A percentile compares a stretch with the other conserved stretches of the same genome.
These are phyloP conservation scores for Ochropleura leucogaster DNA, from an alignment of 2,888 invertebrate genomes.

Conservation along the genomic window DNA sequence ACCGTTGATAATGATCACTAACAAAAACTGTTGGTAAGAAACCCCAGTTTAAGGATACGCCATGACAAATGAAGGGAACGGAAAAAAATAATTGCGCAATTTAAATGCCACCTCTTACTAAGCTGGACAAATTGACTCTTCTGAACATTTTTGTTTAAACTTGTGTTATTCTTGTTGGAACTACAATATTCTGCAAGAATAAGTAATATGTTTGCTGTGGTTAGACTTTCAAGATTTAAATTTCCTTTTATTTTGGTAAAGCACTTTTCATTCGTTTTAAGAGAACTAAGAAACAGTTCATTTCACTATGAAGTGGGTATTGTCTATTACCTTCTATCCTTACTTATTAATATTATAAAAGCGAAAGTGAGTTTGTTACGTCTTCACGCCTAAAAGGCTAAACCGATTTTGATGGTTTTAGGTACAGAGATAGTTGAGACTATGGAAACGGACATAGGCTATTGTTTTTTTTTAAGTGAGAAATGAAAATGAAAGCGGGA, in stretches of 20 bases:
- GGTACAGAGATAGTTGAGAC: too few species aligned
- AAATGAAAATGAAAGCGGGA: too few species aligned
- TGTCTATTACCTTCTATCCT: background rate
- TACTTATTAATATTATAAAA: too few species aligned
- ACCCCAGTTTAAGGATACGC: conserved; percentile 65
- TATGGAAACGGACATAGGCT: too few species aligned
- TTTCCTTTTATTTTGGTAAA: conserved; percentile 1
- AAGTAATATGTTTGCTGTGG: conserved; percentile 18
- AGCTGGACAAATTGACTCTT: conserved; percentile 82
- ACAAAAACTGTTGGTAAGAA: conserved; percentile 76
- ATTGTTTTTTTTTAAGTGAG: too few species aligned
- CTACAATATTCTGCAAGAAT: conserved; percentile 28
- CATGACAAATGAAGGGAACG: conserved; percentile 81
- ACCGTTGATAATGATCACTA: conserved; percentile 84
- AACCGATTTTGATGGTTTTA: too few species aligned
- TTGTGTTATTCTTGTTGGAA: conserved; percentile 42
- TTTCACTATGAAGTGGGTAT: background rate
- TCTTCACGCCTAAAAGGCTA: too few species aligned
- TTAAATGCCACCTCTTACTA: conserved; percentile 79
- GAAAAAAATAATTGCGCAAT: conserved; percentile 83
- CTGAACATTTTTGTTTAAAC: conserved; percentile 62
- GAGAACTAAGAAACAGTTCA: background rate
- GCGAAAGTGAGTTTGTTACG: too few species aligned
- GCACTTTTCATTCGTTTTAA: background rate
- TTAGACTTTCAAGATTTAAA: conserved; percentile 15